Evolutionary conservation across 37 sponge, comb jelly and placozoan genomes (phyloP).

Genomic region (Eunapius fragilis): DNA sequence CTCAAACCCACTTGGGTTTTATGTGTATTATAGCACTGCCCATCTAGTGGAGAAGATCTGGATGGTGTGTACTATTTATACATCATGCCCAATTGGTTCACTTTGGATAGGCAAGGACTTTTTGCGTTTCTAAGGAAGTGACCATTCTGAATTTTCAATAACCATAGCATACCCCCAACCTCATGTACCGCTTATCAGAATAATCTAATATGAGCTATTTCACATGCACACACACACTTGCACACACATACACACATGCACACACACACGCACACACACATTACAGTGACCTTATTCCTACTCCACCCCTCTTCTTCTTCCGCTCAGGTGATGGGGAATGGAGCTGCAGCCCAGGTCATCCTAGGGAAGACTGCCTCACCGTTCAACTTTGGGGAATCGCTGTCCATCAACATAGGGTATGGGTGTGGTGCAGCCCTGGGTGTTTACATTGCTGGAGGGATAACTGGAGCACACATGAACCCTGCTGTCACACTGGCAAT

Average conservation of each 20-base stretch:
- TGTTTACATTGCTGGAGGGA: constrained; percentile 60
- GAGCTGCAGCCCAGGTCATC: constrained; percentile 67
- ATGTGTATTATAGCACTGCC: too few relatives aligned
- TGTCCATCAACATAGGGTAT: constrained; percentile 64
- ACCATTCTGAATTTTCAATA: too few relatives aligned
- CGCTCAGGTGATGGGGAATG: constrained; percentile 69
- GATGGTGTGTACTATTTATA: too few relatives aligned
- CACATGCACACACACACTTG: too few relatives aligned
- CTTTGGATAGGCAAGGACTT: too few relatives aligned
- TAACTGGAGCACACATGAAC: constrained; percentile 89
- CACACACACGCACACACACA: background rate
- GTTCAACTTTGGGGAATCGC: constrained; percentile 28
- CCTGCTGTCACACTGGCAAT: constrained; percentile 87
- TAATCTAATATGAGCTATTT: too few relatives aligned
- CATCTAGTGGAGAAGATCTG: too few relatives aligned
- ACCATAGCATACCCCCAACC: too few relatives aligned
- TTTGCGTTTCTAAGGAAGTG: too few relatives aligned
- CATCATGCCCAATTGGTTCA: too few relatives aligned
- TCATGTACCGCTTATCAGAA: too few relatives aligned
- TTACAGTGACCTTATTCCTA: background rate
- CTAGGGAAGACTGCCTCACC: constrained; percentile 4
- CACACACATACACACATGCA: background rate
- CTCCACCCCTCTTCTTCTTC: background rate
- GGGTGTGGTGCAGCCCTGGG: constrained; percentile 69
- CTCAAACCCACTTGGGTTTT: too few relatives aligned